Evolutionary conservation across 37 sponge, comb jelly and placozoan species (phyloP).

Genomic region (Petrosia ficiformis): DNA sequence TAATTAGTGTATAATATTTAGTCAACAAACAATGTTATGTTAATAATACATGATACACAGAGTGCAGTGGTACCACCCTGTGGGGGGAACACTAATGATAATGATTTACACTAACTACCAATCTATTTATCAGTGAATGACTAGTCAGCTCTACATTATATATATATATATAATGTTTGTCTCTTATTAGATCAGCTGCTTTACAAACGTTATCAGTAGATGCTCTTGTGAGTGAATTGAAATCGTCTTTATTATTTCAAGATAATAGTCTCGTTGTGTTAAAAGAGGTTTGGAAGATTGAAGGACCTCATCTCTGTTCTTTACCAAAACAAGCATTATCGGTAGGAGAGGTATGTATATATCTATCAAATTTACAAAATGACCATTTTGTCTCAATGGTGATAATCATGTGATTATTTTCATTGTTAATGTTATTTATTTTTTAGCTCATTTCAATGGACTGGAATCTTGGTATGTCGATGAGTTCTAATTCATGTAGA

Average conservation of each 20-base stretch:
- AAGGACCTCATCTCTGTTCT: constrained; percentile 29
- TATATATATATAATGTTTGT: no score
- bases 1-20: no score
- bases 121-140: no score
- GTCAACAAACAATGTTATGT: no score
- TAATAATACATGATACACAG: no score
- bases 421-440: neutral
- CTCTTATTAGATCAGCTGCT: constrained; percentile 50
- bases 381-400: no score
- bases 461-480: constrained; percentile 85
- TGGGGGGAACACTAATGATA: no score
- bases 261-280: constrained; percentile 49
- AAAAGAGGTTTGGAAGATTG: constrained; percentile 77
- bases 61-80: no score
- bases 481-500: constrained; percentile 69
- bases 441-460: constrained; percentile 74
- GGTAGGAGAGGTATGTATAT: constrained; percentile 58
- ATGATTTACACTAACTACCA: no score
- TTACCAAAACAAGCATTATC: constrained; percentile 29
- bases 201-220: constrained; percentile 45
- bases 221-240: constrained; percentile 48
- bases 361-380: neutral
- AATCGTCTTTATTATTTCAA: constrained; percentile 47
- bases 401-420: no score
- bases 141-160: no score